Evolutionary conservation across 2,888 invertebrate genomes (phyloP), one percentile per base, ranked within the genome.

Genomic region (Ferrisia virgata): DNA sequence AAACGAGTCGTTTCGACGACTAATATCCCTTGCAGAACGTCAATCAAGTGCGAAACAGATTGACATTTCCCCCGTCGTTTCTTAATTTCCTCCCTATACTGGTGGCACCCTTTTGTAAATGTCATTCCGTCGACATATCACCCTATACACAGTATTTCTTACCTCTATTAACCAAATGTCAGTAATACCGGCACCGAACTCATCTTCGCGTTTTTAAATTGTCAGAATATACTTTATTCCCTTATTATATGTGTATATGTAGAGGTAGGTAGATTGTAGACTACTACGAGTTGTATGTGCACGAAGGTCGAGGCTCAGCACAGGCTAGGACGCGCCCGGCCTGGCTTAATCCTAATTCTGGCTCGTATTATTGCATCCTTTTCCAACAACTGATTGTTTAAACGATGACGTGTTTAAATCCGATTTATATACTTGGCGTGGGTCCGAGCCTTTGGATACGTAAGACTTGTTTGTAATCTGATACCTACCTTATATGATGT

Each of bases 131-230:
- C 76, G 47, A 83, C 82, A 72, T 83, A 83, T 76, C 83, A 83
- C 83, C 83, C 83, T 83, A 64, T n/a, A n/a, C n/a, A n/a, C 69
- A 72, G 33, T 83, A 76, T 83, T 83, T 83, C 83, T 83, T 83
- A 83, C 83, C 83, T 83, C 64, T 83, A 83, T 83, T 84, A 84
- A 80, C 84, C 84, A 84, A 84, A 84, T 84, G 84, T 84, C 84
- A 84, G 84, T 84, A 64, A 84, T 79, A 43, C 84, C 84, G 58
- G 58, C 81, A 81, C 76, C 72, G 83, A 69, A 69, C 83, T 83
- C 83, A 83, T 83, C 83, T 83, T 83, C 76, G 43, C 47, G 69
- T 82, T 83, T 72, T 76, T 43, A 83, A 83, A 83, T 83, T 76
- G 83, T 83, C 47, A 83, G 76, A 76, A 82, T 82, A 64, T 39